Evolutionary conservation across 2,888 invertebrate genomes (phyloP).

Genomic region (Podotricha telesiphe): DNA sequence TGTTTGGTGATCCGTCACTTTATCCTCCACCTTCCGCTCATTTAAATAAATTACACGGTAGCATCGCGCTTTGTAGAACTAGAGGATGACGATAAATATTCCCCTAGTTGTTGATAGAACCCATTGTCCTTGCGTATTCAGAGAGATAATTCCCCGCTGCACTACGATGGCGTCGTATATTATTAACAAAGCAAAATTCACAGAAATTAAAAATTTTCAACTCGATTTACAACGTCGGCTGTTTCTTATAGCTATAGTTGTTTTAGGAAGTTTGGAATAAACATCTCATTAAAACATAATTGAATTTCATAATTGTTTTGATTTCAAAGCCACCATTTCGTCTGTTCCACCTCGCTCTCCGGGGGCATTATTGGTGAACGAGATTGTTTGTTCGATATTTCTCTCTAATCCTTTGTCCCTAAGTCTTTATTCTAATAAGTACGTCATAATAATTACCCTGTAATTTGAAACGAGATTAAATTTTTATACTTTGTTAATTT

Average conservation of each 20-base stretch:
- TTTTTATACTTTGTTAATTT: too few relatives aligned
- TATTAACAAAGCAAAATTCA: too few relatives aligned
- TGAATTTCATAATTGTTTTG: slow-evolving; percentile 4
- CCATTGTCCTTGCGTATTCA: too few relatives aligned
- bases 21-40: too few relatives aligned
- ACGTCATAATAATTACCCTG: neutral
- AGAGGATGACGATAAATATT: too few relatives aligned
- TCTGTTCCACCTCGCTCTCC: neutral
- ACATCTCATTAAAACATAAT: slow-evolving; percentile 19
- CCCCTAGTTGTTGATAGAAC: too few relatives aligned
- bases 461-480: neutral
- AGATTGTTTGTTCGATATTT: neutral
- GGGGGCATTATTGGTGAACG: neutral
- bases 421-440: neutral
- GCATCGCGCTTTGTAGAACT: too few relatives aligned
- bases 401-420: neutral
- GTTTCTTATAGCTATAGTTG: neutral
- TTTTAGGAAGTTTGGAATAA: neutral
- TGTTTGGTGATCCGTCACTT: too few relatives aligned
- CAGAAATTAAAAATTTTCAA: neutral
- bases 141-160: too few relatives aligned
- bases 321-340: slow-evolving; percentile 1
- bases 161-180: too few relatives aligned
- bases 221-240: neutral
- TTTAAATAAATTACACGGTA: too few relatives aligned